Base-by-base conservation (phyloP, 2,888 invertebrate species). In the Eremobia ochroleuca region DNA sequence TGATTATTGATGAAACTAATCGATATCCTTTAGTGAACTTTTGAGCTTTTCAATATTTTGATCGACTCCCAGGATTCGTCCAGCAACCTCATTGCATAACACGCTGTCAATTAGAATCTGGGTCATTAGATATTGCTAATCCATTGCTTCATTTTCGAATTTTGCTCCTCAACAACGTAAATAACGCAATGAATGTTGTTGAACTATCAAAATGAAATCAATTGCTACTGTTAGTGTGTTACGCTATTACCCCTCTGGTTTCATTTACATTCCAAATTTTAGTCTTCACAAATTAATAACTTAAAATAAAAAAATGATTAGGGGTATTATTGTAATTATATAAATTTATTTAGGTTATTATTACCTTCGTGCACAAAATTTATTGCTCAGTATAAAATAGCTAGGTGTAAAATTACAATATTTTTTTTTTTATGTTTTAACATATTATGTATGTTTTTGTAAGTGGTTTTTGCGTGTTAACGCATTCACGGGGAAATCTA, bases 331-430 rank as follows among this genome's bases (percentile, higher is more conserved):
- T n/a, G n/a, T n/a, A n/a, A n/a, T n/a, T n/a, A n/a, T n/a, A n/a
- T n/a, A n/a, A n/a, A n/a, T n/a, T n/a, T n/a, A n/a, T n/a, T n/a
- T 43, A 55, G 18, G 21, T 31, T n/a, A 55, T 31, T n/a, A 55
- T 67, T 82, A 71, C 8, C 40, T 55, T 68, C n/a, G 11, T 61
- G 84, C 84, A 84, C 80, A 81, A 83, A 67, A 37, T 34, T 1
- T 6, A 62, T 67, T 72, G 73, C 73, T 84, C 80, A 81, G 58
- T 52, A 6, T 58, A 11, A 58, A 64, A 34, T 40, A 64, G 40
- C 0, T 68, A 34, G 5, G 5, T 46, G 11, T 66, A 21, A 34
- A 52, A 28, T 28, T 34, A 65, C 28, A 34, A 46, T n/a, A 46
- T n/a, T n/a, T n/a, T n/a, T n/a, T n/a, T n/a, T n/a, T n/a, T 8